Base-by-base conservation (phyloP, 2,113 vertebrate species). In the Mormoops blainvillei region DNA sequence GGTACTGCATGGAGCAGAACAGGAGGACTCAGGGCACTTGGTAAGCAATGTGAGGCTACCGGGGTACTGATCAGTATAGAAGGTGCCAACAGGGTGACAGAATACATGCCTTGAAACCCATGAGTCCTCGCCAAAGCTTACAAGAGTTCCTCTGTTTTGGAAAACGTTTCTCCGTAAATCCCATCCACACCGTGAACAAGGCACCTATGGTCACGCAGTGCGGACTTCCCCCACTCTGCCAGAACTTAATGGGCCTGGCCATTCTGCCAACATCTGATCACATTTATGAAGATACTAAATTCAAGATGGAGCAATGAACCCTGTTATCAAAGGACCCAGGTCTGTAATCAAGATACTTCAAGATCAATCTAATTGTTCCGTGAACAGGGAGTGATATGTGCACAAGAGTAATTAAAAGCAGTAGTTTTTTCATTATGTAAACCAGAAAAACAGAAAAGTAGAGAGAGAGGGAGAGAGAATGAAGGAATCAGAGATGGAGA, bases 31-130 rank as follows among this genome's bases (percentile, higher is more conserved):
- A 33, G 41, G 28, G 5, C n/a, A n/a, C 22, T 70, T 78, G 19
- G 10, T 43, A 63, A 85, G 54, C 33, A 22, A 9, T 26, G 20
- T n/a, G 33, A 56, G 22, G 19, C 4, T 6, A 19, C 33, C 7
- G 24, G 5, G 38, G 33, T 2, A 33, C 28, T 43, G 70, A 28
- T 2, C 0, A 5, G 3, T 14, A 0, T 1, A 22, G n/a, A 31
- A 67, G 9, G 4, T 26, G 31, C 63, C 20, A 63, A 28, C 15
- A n/a, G n/a, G 20, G 31, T 7, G 48, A 73, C n/a, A 82, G 14
- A 74, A 70, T 11, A 10, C 33, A 1, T 5, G 1, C 2, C 6
- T 36, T 14, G 15, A 52, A 26, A 45, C 10, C 19, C 33, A 6
- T 9, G 14, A 1, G 24, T 26, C 52, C 38, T 61, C 38, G 77